Conservation (phyloP, 2,797 vertebrate species). For the Crenuchus spilurus region DNA sequence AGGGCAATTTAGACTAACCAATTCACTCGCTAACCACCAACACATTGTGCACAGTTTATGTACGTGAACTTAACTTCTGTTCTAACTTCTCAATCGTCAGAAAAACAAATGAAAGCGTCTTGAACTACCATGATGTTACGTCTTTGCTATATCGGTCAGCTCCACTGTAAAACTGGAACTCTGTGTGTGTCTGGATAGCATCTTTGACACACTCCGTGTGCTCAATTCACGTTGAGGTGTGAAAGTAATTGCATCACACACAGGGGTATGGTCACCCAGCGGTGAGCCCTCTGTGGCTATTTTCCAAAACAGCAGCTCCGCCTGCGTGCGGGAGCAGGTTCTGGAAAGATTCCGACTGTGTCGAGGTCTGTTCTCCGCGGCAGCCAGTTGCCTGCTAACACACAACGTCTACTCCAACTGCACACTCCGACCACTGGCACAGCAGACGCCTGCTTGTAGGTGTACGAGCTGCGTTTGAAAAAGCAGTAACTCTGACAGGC, state of each 20-base stretch:
- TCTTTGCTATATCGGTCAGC: too few species aligned
- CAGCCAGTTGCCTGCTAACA: slow-evolving; percentile 41
- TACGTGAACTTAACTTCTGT: too few species aligned
- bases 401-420: slow-evolving; percentile 26
- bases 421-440: not conserved
- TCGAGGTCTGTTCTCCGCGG: slow-evolving; percentile 37
- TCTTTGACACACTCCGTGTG: slow-evolving; percentile 40
- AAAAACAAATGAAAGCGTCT: too few species aligned
- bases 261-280: slow-evolving; percentile 21
- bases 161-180: too few species aligned
- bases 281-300: slow-evolving; percentile 11
- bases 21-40: too few species aligned
- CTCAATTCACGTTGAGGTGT: slow-evolving; percentile 27
- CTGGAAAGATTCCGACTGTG: slow-evolving; percentile 38
- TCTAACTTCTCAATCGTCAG: too few species aligned
- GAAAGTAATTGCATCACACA: slow-evolving; percentile 44
- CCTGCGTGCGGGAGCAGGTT: slow-evolving; percentile 25
- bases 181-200: not conserved
- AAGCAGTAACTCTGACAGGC: not conserved
- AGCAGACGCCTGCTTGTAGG: not conserved
- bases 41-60: too few species aligned
- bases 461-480: not conserved
- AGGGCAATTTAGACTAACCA: too few species aligned
- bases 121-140: too few species aligned
- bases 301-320: slow-evolving; percentile 51